Base-by-base conservation (phyloP, 2,113 vertebrate genomes). In the Rhea americana region DNA sequence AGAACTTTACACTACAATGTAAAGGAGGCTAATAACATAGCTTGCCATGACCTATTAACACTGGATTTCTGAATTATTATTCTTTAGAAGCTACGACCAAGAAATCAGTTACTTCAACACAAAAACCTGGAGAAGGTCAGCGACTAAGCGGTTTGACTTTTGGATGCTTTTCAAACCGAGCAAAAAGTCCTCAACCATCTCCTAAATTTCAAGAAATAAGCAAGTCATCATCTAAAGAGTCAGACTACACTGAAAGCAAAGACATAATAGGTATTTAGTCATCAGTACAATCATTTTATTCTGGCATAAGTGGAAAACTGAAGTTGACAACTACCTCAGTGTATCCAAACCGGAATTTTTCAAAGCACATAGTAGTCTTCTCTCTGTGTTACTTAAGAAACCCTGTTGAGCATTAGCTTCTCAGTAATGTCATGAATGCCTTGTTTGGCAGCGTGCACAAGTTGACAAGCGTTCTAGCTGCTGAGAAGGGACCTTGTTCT, bases 101-200 rank as follows among this genome's bases (percentile, higher is more conserved):
- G 96, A 96, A 96, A 35, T 96, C 93, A n/a, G 71, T 89, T 53
- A 82, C 93, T 50, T 92, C 94, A 66, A 32, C 95, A 51, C 93
- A 97, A 63, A 98, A 97, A 81, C 97, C 98, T 18, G 98, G 96
- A 3, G 98, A 99, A 87, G 99, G 98, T 55, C 99, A 99, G 89
- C 98, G 98, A 25, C 98, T 99, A 63, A 99, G 99, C 97, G 98
- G 98, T 95, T 97, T 99, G 95, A 99, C 99, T 9, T 99, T 99
- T 59, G 99, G 99, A 83, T 99, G 99, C 93, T 99, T 99, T 96
- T 98, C 98, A 81, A 98, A 99, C 85, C 98, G 98, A 97, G 98
- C 98, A 87, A 98, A 98, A 97, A 99, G 97, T 88, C 98, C 99
- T 35, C 98, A 99, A 90, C 97, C 97, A 6, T 97, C 98, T 59